Evolutionary conservation across 2,113 vertebrate genomes (phyloP).

Genomic region (Centrocercus urophasianus): DNA sequence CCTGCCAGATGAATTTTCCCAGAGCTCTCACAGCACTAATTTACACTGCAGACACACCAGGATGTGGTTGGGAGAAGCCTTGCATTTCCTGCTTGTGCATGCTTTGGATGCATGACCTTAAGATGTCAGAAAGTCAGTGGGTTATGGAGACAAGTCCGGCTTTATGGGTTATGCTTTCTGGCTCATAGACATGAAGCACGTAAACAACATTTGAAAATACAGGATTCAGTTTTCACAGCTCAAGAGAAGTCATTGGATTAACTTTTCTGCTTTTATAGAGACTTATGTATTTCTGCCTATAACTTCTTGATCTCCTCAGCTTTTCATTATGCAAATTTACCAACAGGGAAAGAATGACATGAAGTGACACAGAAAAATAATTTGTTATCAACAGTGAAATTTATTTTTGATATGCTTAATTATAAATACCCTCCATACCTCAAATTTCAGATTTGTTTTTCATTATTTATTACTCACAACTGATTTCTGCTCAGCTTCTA

Average conservation of each 20-base stretch:
- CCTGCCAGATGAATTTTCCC: slow-evolving; percentile 66
- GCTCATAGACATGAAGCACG: slow-evolving; percentile 25
- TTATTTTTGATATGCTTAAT: not conserved
- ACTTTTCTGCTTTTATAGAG: not conserved
- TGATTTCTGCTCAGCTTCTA: not conserved
- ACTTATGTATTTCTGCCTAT: not conserved
- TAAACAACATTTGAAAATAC: slow-evolving; percentile 58
- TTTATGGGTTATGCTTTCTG: slow-evolving; percentile 54
- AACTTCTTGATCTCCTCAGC: not conserved
- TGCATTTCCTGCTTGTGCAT: slow-evolving; percentile 66
- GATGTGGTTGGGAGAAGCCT: slow-evolving; percentile 63
- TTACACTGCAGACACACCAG: slow-evolving; percentile 60
- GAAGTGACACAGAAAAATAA: not conserved
- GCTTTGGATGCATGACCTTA: slow-evolving; percentile 63
- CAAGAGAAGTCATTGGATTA: not conserved
- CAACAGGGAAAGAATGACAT: not conserved
- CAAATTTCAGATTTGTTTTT: not conserved
- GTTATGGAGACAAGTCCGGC: slow-evolving; percentile 46
- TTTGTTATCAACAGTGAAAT: not conserved
- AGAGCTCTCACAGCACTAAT: slow-evolving; percentile 54
- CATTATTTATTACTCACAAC: not conserved
- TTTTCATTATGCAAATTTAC: not conserved
- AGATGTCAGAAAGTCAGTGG: slow-evolving; percentile 64
- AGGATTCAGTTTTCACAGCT: slow-evolving; percentile 17
- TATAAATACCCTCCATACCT: fast-evolving